A percentile compares a stretch with the other conserved stretches of the same genome.
Evolutionary conservation across 2,113 vertebrate species (phyloP).

Genomic region (Serranochromis macrocephalus): DNA sequence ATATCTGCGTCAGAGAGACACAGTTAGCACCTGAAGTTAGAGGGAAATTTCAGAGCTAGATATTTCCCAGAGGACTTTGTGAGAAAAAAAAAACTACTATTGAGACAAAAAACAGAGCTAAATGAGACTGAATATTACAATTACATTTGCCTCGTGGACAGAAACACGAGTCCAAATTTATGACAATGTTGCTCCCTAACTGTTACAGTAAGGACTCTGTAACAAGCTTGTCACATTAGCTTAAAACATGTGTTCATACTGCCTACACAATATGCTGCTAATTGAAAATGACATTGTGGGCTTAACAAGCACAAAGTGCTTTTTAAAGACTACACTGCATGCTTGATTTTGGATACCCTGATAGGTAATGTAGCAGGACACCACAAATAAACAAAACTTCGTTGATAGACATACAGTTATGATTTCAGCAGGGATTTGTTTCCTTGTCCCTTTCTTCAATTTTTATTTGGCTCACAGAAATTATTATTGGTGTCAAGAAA

Average conservation of each 20-base stretch:
- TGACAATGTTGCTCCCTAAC: not conserved
- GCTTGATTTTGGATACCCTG: not conserved
- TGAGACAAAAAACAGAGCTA: not conserved
- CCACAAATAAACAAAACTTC: not conserved
- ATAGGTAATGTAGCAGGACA: not conserved
- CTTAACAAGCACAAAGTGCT: not conserved
- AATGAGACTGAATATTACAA: not conserved
- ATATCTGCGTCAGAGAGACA: not conserved
- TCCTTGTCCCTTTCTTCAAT: not conserved
- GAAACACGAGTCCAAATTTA: not conserved
- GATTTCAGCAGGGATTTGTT: not conserved
- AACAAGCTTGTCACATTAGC: not conserved
- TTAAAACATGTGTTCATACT: not conserved
- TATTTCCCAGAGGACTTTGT: rapidly evolving
- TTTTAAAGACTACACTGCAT: not conserved
- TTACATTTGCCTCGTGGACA: not conserved
- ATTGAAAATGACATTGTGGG: not conserved
- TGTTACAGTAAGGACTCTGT: not conserved
- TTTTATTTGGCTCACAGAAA: not conserved
- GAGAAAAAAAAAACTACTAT: rapidly evolving
- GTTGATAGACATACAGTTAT: not conserved
- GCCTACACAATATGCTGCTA: not conserved
- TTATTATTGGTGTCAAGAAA: not conserved
- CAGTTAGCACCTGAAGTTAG: not conserved
- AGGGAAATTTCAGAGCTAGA: not conserved